A percentile compares a stretch with the other conserved stretches of the same genome.
These are phyloP conservation scores for Sarcophaga peregrina DNA, from an alignment of 1,140 invertebrate genomes.

Conservation along the genomic window DNA sequence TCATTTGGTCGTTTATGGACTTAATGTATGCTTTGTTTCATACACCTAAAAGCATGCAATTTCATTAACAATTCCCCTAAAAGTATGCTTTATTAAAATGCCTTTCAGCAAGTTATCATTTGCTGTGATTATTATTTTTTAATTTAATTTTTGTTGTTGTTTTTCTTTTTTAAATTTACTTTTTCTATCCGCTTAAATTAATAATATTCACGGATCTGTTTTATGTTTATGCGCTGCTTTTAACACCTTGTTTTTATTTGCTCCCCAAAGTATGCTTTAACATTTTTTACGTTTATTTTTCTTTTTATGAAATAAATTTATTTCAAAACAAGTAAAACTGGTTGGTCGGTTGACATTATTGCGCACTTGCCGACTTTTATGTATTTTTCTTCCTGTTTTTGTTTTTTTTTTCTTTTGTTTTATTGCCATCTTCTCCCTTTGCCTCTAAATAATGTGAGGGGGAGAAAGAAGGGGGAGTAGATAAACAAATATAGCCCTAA, in stretches of 20 bases:
- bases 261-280: conserved; percentile 6
- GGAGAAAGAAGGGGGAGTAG: no score
- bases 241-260: conserved; percentile 6
- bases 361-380: conserved; percentile 8
- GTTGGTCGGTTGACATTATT: conserved; percentile 9
- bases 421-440: no score
- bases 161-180: neutral
- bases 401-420: neutral
- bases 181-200: neutral
- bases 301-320: conserved; percentile 1
- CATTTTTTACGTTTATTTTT: neutral
- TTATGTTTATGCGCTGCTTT: neutral
- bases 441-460: no score
- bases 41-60: neutral
- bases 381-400: neutral
- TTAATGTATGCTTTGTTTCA: no score
- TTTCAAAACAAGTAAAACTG: neutral
- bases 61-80: neutral
- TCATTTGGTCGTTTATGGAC: no score
- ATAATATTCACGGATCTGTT: neutral
- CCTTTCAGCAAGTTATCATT: neutral
- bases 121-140: neutral
- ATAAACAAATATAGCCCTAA: no score
- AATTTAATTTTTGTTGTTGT: neutral
- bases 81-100: neutral